These are phyloP conservation scores for Enoplosus armatus DNA, from an alignment of 2,797 vertebrate genomes.

Conservation along the genomic window DNA sequence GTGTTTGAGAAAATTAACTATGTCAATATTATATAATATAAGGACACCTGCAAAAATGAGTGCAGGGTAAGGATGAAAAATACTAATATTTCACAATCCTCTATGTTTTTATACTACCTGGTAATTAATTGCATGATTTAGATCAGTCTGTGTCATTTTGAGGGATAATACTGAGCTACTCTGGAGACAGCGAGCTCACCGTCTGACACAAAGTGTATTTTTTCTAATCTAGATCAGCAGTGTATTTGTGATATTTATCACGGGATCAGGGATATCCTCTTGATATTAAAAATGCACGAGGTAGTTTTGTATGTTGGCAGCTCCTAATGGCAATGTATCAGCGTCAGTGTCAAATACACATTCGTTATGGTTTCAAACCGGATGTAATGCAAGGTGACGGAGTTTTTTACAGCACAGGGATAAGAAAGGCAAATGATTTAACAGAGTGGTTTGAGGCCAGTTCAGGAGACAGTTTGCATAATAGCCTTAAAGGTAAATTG, in stretches of 20 bases:
- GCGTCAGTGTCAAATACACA: slow-evolving; percentile 29
- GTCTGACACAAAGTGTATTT: neutral
- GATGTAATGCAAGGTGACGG: slow-evolving; percentile 20
- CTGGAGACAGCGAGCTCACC: neutral
- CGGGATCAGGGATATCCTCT: neutral
- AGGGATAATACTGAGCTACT: neutral
- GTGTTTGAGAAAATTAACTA: neutral
- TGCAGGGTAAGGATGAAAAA: neutral
- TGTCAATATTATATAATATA: neutral
- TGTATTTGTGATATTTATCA: slow-evolving; percentile 12
- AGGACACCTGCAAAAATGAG: neutral
- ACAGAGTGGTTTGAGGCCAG: neutral
- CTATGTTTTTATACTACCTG: neutral
- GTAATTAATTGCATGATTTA: neutral
- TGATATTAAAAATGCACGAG: slow-evolving; percentile 27
- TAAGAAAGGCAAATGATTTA: slow-evolving; percentile 16
- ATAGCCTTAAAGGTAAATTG: slow-evolving; percentile 24
- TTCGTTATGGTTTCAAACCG: slow-evolving; percentile 31
- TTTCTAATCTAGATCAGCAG: neutral
- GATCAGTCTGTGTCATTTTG: neutral
- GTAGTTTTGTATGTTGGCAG: slow-evolving; percentile 31
- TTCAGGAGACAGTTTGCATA: slow-evolving; percentile 9
- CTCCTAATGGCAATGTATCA: slow-evolving; percentile 16
- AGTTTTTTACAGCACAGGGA: neutral
- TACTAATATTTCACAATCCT: neutral